phyloP scores from a whole-genome alignment of 2,888 invertebrate species.

The Iselma pallidipennis region DNA sequence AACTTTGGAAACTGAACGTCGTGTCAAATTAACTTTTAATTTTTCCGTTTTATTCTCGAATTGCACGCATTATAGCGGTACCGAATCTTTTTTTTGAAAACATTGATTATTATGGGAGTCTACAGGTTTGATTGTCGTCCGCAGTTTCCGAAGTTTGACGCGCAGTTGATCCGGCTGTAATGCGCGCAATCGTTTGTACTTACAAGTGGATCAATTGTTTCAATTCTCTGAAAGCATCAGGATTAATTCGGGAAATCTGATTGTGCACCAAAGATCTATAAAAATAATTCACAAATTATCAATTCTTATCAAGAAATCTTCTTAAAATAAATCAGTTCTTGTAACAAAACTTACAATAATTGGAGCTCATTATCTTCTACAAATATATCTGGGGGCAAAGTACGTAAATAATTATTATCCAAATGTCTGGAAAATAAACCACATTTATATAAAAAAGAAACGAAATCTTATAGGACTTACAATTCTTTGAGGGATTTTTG shows the following conservation, averaged over 20 bases:
- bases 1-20: too few species aligned
- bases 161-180: too few species aligned
- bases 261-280: slow-evolving; percentile 36
- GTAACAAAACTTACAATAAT: slow-evolving; percentile 51
- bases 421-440: slow-evolving; percentile 49
- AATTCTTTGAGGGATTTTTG: not conserved
- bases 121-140: too few species aligned
- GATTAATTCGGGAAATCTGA: slow-evolving; percentile 26
- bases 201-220: slow-evolving; percentile 17
- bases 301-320: not conserved
- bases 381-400: slow-evolving; percentile 52
- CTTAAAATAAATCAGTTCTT: not conserved
- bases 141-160: too few species aligned
- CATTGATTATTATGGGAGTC: too few species aligned
- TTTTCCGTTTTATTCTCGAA: too few species aligned
- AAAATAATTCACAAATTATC: not conserved
- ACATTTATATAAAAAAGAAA: not conserved
- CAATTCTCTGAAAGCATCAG: slow-evolving; percentile 30
- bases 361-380: slow-evolving; percentile 48
- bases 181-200: too few species aligned
- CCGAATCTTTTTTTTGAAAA: too few species aligned
- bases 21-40: too few species aligned
- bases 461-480: not conserved
- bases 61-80: too few species aligned
- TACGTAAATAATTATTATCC: slow-evolving; percentile 54